Evolutionary conservation across 2,113 vertebrate genomes (phyloP).

Genomic region (Aix galericulata): DNA sequence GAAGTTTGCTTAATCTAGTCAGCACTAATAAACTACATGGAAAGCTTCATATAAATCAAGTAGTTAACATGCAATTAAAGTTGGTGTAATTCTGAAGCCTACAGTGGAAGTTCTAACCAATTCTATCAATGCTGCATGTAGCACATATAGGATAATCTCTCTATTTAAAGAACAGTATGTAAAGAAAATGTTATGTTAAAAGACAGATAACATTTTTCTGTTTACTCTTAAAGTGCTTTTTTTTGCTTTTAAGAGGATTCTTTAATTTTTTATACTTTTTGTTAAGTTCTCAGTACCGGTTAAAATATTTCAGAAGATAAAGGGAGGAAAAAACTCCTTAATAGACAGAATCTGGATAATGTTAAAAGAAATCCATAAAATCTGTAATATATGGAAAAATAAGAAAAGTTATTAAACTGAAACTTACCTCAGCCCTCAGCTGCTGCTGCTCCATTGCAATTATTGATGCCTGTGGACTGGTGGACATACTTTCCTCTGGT

Average conservation of each 20-base stretch:
- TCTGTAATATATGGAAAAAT: neutral
- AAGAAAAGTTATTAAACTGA: neutral
- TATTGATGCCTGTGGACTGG: slow-evolving; percentile 90
- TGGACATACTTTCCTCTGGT: slow-evolving; percentile 94
- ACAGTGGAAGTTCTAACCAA: neutral
- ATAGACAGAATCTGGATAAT: neutral
- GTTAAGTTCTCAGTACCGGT: neutral
- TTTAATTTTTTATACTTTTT: neutral
- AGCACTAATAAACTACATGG: neutral
- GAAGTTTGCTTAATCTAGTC: neutral
- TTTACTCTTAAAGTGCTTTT: neutral
- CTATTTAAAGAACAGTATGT: neutral
- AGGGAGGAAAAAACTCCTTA: neutral
- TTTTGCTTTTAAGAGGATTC: neutral
- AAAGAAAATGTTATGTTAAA: neutral
- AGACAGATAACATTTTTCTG: too few species aligned
- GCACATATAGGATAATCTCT: neutral
- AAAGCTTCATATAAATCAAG: neutral
- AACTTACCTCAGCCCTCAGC: slow-evolving; percentile 88
- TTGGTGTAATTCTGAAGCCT: neutral
- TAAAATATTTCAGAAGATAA: neutral
- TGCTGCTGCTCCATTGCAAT: slow-evolving; percentile 98
- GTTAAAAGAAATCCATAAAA: neutral
- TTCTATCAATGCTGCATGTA: neutral
- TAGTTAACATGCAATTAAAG: neutral